Evolutionary conservation across 2,797 vertebrate species (phyloP).

Genomic region (Dendrocincla tyrannina): DNA sequence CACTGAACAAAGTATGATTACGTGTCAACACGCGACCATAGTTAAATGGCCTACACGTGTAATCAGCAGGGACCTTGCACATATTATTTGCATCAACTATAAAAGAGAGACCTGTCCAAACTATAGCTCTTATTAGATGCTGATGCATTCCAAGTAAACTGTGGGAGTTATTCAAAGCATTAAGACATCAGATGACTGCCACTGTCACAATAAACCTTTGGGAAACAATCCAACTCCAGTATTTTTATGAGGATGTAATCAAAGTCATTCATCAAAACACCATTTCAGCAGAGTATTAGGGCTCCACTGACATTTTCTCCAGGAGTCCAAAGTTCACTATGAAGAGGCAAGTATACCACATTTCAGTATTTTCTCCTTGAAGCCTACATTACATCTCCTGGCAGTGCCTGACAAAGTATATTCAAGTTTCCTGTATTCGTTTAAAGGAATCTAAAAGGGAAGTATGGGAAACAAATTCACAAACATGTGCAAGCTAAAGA

Average conservation of each 20-base stretch:
- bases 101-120: background rate
- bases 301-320: background rate
- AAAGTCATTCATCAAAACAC: background rate
- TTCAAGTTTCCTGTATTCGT: background rate
- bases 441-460: background rate
- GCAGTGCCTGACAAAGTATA: background rate
- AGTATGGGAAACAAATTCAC: background rate
- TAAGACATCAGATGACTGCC: background rate
- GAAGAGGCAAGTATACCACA: background rate
- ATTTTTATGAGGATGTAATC: background rate
- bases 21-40: rapidly evolving
- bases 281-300: background rate
- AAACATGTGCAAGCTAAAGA: background rate
- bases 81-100: background rate
- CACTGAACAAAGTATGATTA: background rate
- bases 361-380: background rate
- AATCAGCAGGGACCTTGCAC: background rate
- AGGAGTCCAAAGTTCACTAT: background rate
- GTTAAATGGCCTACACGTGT: background rate
- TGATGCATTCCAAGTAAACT: background rate
- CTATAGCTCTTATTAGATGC: background rate
- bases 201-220: background rate
- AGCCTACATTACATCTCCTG: background rate
- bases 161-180: background rate
- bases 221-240: background rate